A percentile compares a stretch with the other conserved stretches of the same genome.
Conservation (phyloP, 1,140 invertebrate species). For the Odontomachus brunneus region DNA sequence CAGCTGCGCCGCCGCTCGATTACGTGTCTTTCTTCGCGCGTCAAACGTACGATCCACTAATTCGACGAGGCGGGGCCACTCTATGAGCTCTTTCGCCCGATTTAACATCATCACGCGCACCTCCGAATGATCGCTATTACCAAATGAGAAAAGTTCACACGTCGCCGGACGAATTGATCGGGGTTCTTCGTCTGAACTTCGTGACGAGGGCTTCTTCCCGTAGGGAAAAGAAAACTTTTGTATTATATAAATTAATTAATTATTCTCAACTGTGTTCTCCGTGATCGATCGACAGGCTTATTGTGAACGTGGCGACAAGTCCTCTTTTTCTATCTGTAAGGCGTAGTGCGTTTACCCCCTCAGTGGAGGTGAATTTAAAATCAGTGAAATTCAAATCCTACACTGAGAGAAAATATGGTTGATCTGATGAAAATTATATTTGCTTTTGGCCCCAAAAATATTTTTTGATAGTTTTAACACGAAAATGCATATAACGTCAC, state of each 20-base stretch:
- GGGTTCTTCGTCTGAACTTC: background rate
- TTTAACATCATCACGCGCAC: background rate
- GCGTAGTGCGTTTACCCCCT: too few species aligned
- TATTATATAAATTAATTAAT: constrained; percentile 11
- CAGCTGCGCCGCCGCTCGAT: constrained; percentile 44
- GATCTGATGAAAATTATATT: too few species aligned
- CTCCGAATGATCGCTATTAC: constrained; percentile 29
- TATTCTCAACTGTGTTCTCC: background rate
- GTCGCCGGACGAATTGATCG: background rate
- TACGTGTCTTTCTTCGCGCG: constrained; percentile 27
- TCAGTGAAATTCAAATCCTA: too few species aligned
- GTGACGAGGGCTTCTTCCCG: too few species aligned
- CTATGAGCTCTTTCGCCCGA: background rate
- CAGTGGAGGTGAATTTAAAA: too few species aligned
- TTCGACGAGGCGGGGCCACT: background rate
- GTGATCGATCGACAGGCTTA: background rate
- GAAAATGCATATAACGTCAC: too few species aligned
- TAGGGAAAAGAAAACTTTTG: background rate
- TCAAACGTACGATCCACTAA: constrained; percentile 38
- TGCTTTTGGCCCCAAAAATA: too few species aligned
- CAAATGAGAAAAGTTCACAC: constrained; percentile 27
- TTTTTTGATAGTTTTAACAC: too few species aligned
- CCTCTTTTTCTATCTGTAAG: too few species aligned
- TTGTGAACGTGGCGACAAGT: too few species aligned
- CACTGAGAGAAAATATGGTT: too few species aligned